Conservation (phyloP, 1,140 invertebrate genomes). For the Druon quercuslanigerum region DNA sequence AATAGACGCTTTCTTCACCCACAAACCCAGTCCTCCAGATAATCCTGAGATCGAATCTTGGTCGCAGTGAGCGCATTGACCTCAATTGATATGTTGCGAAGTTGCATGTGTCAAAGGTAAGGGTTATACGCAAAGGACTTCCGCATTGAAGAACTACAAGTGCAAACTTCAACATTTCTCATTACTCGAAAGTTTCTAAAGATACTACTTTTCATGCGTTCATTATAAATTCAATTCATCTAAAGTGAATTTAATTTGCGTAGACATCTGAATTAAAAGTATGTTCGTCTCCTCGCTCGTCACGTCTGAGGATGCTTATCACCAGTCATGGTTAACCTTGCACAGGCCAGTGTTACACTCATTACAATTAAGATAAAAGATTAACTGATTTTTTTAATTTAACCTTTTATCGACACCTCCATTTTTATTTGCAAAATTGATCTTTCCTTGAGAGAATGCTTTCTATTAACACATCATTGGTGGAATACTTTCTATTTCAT, state of each 20-base stretch:
- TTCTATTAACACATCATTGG: too few species aligned
- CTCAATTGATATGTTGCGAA: constrained; percentile 10
- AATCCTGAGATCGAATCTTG: constrained; percentile 8
- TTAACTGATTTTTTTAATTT: neutral
- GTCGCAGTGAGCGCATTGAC: neutral
- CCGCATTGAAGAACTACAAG: neutral
- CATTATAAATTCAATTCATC: neutral
- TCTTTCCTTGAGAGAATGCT: neutral
- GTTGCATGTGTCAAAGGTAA: constrained; percentile 11
- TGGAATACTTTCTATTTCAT: too few species aligned
- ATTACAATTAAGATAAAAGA: neutral
- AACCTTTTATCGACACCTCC: neutral
- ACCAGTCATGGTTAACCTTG: neutral
- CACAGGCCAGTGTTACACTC: neutral
- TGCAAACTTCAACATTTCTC: neutral
- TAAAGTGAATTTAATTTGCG: neutral
- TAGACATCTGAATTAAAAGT: too few species aligned
- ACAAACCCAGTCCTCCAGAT: neutral
- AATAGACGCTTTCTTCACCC: neutral
- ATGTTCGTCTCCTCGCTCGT: too few species aligned
- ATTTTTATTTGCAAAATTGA: neutral
- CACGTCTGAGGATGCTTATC: neutral
- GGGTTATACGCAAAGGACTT: constrained; percentile 17
- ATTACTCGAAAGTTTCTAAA: neutral
- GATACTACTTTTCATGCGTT: neutral